These are phyloP conservation scores for Xyliphius kryptos DNA, from an alignment of 2,113 vertebrate species.

Conservation along the genomic window DNA sequence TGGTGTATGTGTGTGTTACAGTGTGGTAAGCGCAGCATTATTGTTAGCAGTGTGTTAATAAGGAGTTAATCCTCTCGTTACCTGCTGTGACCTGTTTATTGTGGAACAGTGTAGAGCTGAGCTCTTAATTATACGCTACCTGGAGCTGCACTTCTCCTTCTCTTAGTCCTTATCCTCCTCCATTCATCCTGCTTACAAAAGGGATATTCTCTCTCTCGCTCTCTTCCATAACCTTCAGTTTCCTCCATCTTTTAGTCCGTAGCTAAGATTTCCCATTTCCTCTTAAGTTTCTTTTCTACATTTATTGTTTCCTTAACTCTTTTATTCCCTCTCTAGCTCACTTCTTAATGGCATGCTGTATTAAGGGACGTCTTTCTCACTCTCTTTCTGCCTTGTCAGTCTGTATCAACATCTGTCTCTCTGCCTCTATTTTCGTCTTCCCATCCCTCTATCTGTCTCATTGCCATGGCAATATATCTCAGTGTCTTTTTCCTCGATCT, in stretches of 20 bases:
- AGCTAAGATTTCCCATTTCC: not conserved
- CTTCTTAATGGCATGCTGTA: no score
- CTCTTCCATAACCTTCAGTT: slow-evolving; percentile 4
- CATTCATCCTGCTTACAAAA: slow-evolving; percentile 12
- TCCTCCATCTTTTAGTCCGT: not conserved
- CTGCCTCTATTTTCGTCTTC: not conserved
- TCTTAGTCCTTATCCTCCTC: not conserved
- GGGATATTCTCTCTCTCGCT: slow-evolving; percentile 10
- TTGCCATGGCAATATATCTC: no score
- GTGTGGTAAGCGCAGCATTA: not conserved
- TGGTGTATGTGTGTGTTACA: slow-evolving; percentile 12
- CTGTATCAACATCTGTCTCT: no score
- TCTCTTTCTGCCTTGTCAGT: not conserved
- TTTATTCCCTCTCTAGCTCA: not conserved
- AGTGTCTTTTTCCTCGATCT: no score
- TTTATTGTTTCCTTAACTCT: not conserved
- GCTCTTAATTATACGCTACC: slow-evolving; percentile 15
- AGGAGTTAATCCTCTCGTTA: slow-evolving; percentile 19
- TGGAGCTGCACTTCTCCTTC: slow-evolving; percentile 12
- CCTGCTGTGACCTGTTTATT: slow-evolving; percentile 19
- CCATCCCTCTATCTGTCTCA: not conserved
- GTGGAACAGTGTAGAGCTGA: not conserved
- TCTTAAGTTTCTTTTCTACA: not conserved
- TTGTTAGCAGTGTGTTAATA: slow-evolving; percentile 13
- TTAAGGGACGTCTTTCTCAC: not conserved